A percentile compares a stretch with the other conserved stretches of the same genome.
Conservation (phyloP, 2,888 invertebrate genomes). For the Sphecodes monilicornis region DNA sequence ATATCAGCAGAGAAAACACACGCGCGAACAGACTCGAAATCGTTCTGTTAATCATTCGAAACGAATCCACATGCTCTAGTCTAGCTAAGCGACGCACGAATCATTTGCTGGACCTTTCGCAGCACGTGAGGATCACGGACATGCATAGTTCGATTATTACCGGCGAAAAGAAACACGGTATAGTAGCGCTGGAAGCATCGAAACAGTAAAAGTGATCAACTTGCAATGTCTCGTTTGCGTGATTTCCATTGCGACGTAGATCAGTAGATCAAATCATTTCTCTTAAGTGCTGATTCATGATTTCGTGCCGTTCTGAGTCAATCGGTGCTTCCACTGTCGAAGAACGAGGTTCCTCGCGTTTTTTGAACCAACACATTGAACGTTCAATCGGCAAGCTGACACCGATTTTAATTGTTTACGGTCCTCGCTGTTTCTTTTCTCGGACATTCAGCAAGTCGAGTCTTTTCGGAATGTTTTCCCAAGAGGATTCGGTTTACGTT, state of each 20-base stretch:
- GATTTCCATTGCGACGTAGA: background rate
- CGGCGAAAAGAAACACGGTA: background rate
- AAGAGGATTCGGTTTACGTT: too few species aligned
- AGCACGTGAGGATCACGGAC: background rate
- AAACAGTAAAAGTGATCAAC: background rate
- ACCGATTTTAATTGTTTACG: background rate
- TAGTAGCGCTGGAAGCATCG: background rate
- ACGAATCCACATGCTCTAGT: conserved; percentile 5
- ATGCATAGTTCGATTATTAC: background rate
- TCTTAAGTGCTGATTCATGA: background rate
- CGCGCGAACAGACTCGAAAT: background rate
- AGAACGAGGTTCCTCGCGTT: background rate
- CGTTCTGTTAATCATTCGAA: background rate
- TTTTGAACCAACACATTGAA: background rate
- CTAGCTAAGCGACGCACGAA: conserved; percentile 9
- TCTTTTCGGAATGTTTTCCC: background rate
- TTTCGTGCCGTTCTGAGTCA: background rate
- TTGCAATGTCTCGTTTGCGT: background rate
- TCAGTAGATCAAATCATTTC: too few species aligned
- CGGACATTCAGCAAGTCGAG: background rate
- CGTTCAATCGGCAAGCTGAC: background rate
- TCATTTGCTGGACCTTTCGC: background rate
- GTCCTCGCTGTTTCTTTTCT: background rate
- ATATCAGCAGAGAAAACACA: conserved; percentile 1
- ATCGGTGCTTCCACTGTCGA: background rate